Base-by-base conservation (phyloP, 2,888 invertebrate species). In the Aleiodes alternator region DNA sequence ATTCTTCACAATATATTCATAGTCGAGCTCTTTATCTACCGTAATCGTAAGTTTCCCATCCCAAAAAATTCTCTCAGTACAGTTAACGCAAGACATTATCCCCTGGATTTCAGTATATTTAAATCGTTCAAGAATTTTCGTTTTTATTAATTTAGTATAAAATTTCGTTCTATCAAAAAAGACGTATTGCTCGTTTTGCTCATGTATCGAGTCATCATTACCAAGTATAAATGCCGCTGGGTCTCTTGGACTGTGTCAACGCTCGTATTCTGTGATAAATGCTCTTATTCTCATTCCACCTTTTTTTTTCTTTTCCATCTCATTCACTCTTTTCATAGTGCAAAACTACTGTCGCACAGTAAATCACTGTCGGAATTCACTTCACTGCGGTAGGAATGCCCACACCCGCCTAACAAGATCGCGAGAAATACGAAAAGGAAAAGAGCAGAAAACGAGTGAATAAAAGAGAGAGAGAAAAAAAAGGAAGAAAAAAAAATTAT, bases 361-460 rank as follows among this genome's bases (percentile, higher is more conserved):
- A 75, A 75, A 71, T 75, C 75, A 75, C 70, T 75, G 75, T 75
- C 75, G 50, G 43, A 75, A 75, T 75, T 55, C 70, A 75, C 75
- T 75, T 66, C 75, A 51, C 56, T 43, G 69, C 34, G 56, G 53
- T 50, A 59, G 31, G 59, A 59, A 51, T 72, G 23, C 61, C 61
- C 51, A 53, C 72, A 34, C 51, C 61, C 64, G 23, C 61, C 61
- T 29, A 66, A 66, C 66, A 50, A 50, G 50, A 66, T 50, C 66
- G 50, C 66, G 50, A 12, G 29, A 50, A 31, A 50, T 16, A 50
- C 48, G 12, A 23, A 50, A 23, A 23, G 4, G 61, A 61, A 61
- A 38, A 61, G 29, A 66, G 43, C 1, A 66, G 23, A 66, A 66
- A 48, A 43, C 43, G 43, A 9, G 11, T 43, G 16, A 11, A 23